These are phyloP conservation scores for Anguilla anguilla DNA, from an alignment of 2,797 vertebrate species.

Conservation along the genomic window DNA sequence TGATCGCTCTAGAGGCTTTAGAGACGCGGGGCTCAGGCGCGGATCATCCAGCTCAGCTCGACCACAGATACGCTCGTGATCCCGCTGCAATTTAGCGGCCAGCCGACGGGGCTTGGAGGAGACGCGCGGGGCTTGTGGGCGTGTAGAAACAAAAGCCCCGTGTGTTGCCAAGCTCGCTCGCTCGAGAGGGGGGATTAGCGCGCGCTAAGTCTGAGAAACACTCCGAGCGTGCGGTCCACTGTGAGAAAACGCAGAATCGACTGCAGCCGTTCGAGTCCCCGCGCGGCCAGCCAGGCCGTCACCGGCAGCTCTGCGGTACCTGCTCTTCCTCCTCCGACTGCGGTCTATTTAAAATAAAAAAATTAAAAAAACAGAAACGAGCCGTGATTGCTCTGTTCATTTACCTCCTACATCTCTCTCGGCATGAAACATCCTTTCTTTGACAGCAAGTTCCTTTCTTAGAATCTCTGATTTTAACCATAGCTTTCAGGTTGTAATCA, in stretches of 20 bases:
- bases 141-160: not conserved
- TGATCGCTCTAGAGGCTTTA: not conserved
- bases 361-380: not conserved
- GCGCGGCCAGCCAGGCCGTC: not conserved
- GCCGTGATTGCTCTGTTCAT: not conserved
- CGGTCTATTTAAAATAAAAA: not conserved
- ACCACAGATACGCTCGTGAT: not conserved
- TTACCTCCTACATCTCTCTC: not conserved
- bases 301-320: too few relatives aligned
- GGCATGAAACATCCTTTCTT: not conserved
- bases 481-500: not conserved
- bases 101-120: not conserved
- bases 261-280: too few relatives aligned
- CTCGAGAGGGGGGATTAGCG: not conserved
- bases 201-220: not conserved
- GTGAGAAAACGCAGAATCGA: not conserved
- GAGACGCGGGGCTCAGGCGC: not conserved
- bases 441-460: not conserved
- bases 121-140: not conserved
- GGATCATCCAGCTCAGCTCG: not conserved
- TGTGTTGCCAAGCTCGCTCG: not conserved
- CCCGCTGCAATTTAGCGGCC: not conserved
- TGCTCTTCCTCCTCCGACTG: not conserved
- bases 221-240: not conserved
- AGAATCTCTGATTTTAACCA: not conserved